Evolutionary conservation across 64 coral and sea anemone genomes (phyloP).

Genomic region (Montipora efflorescens): DNA sequence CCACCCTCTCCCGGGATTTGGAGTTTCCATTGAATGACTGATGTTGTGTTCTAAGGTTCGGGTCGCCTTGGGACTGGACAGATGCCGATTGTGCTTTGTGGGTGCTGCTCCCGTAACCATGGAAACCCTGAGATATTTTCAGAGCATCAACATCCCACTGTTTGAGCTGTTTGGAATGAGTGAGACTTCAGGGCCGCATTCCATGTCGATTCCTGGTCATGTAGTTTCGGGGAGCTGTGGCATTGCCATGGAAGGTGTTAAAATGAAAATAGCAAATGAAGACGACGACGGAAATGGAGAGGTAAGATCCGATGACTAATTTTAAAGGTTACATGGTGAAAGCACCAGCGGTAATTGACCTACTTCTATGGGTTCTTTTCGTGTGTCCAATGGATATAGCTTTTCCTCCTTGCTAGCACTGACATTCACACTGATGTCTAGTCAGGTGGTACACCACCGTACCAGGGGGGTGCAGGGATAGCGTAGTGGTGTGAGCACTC

Average conservation of each 20-base stretch:
- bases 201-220: slow-evolving; percentile 81
- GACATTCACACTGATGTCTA: too few species aligned
- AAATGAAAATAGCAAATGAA: slow-evolving; percentile 80
- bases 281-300: slow-evolving; percentile 95
- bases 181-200: slow-evolving; percentile 87
- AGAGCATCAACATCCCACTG: slow-evolving; percentile 95
- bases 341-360: too few species aligned
- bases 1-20: too few species aligned
- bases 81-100: slow-evolving; percentile 77
- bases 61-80: slow-evolving; percentile 85
- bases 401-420: too few species aligned
- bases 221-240: slow-evolving; percentile 83
- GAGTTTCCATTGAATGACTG: too few species aligned
- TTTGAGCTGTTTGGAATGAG: slow-evolving; percentile 99
- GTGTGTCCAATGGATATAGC: too few species aligned
- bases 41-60: slow-evolving; percentile 60
- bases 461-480: too few species aligned
- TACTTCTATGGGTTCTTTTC: too few species aligned
- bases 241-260: slow-evolving; percentile 53
- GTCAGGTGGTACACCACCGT: too few species aligned
- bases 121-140: slow-evolving; percentile 92
- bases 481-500: too few species aligned
- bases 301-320: slow-evolving; percentile 26
- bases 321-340: neutral
- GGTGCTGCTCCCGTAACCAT: slow-evolving; percentile 96